phyloP scores from a whole-genome alignment of 2,888 invertebrate species.

The Seira sanloemensis region DNA sequence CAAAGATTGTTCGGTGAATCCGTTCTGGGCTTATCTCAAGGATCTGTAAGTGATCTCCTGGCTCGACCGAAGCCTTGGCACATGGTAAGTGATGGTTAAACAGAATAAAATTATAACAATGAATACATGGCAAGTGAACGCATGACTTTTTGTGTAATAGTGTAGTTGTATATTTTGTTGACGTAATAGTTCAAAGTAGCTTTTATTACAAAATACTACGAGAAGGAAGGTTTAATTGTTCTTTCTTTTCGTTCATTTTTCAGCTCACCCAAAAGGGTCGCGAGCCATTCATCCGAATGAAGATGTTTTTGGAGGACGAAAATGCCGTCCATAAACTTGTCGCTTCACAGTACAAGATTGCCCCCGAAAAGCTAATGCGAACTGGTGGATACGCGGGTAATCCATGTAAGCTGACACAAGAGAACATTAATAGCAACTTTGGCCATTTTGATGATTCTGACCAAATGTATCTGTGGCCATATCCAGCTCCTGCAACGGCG shows the following conservation, averaged over 20 bases:
- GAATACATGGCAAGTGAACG: constrained; percentile 20
- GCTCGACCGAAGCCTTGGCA: constrained; percentile 99
- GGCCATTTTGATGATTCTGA: not conserved
- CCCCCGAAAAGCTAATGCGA: constrained; percentile 97
- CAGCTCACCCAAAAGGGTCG: constrained; percentile 97
- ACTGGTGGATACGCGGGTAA: constrained; percentile 94
- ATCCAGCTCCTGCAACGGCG: constrained; percentile 71
- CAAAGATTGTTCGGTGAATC: constrained; percentile 98
- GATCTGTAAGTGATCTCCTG: constrained; percentile 96
- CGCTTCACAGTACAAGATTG: constrained; percentile 98
- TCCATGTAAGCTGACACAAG: constrained; percentile 82
- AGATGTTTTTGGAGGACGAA: constrained; percentile 97
- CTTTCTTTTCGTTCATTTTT: too few species aligned
- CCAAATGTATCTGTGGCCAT: not conserved
- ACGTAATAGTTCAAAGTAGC: not conserved
- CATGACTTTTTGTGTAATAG: constrained; percentile 21
- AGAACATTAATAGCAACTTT: not conserved
- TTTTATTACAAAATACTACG: too few species aligned
- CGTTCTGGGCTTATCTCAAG: constrained; percentile 96
- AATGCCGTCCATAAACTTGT: constrained; percentile 96
- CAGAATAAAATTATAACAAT: constrained; percentile 23
- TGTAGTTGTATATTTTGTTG: constrained; percentile 5
- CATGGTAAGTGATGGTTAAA: too few species aligned
- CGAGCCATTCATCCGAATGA: constrained; percentile 96
- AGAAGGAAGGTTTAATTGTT: too few species aligned